Conservation (phyloP, 2,888 invertebrate species). For the Drosophila mettleri region DNA sequence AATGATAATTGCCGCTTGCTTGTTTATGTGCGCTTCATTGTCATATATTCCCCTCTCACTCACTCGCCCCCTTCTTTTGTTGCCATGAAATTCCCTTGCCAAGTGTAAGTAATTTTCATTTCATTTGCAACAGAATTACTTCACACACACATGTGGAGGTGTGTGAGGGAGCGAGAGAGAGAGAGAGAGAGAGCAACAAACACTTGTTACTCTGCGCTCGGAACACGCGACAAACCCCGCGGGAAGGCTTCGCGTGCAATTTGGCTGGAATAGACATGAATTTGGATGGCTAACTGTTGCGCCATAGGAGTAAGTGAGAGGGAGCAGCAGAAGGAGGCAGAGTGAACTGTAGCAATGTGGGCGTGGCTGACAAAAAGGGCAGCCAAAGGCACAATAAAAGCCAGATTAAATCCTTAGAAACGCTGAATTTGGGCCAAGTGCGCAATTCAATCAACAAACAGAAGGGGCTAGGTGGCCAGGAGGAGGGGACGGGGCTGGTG, state of each 20-base stretch:
- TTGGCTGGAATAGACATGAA: constrained; percentile 45
- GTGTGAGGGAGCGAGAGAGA: background rate
- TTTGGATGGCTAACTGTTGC: constrained; percentile 38
- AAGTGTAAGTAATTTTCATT: constrained; percentile 63
- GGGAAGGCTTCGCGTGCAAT: constrained; percentile 67
- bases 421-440: constrained; percentile 49
- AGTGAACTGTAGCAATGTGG: background rate
- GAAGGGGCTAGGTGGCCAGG: background rate
- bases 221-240: constrained; percentile 48
- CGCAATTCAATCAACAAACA: constrained; percentile 48
- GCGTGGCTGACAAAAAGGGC: constrained; percentile 17
- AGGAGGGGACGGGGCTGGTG: background rate
- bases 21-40: constrained; percentile 32
- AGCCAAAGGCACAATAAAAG: constrained; percentile 46
- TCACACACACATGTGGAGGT: constrained; percentile 12
- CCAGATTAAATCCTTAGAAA: constrained; percentile 54
- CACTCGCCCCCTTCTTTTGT: constrained; percentile 1
- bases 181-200: constrained; percentile 24
- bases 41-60: constrained; percentile 8
- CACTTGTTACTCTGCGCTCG: constrained; percentile 63
- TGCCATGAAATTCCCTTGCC: constrained; percentile 33
- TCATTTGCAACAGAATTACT: constrained; percentile 61
- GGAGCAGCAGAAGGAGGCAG: background rate
- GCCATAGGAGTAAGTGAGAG: background rate
- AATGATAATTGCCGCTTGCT: constrained; percentile 1